phyloP scores from a whole-genome alignment of 2,113 vertebrate species.

The Mus musculus region GRCm39 chr2:166721501-166722000 shows the following conservation, averaged over 20 bases:
- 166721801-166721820: neutral
- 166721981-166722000: neutral
- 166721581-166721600: neutral
- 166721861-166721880: neutral
- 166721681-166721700: neutral
- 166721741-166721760: constrained; percentile 45
- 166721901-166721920: neutral
- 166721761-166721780: neutral
- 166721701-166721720: neutral
- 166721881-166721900: constrained; percentile 22
- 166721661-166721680: neutral
- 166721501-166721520: neutral
- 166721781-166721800: neutral
- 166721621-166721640: neutral
- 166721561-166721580: too few species aligned
- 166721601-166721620: neutral
- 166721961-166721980: neutral
- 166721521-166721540: neutral
- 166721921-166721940: neutral
- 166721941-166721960: neutral
- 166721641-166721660: neutral
- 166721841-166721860: neutral
- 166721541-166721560: neutral
- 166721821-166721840: neutral
- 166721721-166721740: neutral